Percentiles rank a stretch among this genome's conserved stretches.
Evolutionary conservation across 2,888 invertebrate genomes (phyloP).

Genomic region (Asteroscopus sphinx): DNA sequence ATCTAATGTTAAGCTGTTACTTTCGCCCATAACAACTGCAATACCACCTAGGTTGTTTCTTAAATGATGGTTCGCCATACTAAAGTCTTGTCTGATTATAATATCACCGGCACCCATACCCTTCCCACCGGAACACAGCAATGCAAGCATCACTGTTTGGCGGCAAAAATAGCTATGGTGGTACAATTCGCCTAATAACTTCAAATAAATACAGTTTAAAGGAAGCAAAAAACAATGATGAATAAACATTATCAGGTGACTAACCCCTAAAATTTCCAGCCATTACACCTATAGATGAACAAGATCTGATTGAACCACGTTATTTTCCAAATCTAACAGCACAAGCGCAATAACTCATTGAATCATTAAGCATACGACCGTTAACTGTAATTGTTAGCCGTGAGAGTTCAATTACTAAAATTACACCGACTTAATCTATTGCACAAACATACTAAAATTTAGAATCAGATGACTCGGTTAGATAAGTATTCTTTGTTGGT

Average conservation of each 20-base stretch:
- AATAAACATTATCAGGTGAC: constrained; percentile 27
- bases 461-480: constrained; percentile 67
- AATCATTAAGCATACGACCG: constrained; percentile 72
- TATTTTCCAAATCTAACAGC: constrained; percentile 52
- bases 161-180: no score
- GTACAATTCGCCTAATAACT: no score
- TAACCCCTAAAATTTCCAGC: constrained; percentile 36
- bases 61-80: no score
- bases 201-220: constrained; percentile 1
- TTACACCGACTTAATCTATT: constrained; percentile 72
- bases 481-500: constrained; percentile 71
- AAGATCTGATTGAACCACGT: constrained; percentile 54
- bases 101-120: no score
- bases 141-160: no score
- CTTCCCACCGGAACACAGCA: no score
- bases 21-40: no score
- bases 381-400: constrained; percentile 71
- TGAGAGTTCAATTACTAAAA: constrained; percentile 75
- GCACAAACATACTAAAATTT: constrained; percentile 70
- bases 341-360: constrained; percentile 71
- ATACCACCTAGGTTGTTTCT: no score
- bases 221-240: constrained; percentile 14
- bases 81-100: no score
- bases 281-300: constrained; percentile 42
- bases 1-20: no score